Evolutionary conservation across 2,888 invertebrate genomes (phyloP), one percentile per base, ranked within the genome.

Genomic region (Exephanes ischioxanthus): DNA sequence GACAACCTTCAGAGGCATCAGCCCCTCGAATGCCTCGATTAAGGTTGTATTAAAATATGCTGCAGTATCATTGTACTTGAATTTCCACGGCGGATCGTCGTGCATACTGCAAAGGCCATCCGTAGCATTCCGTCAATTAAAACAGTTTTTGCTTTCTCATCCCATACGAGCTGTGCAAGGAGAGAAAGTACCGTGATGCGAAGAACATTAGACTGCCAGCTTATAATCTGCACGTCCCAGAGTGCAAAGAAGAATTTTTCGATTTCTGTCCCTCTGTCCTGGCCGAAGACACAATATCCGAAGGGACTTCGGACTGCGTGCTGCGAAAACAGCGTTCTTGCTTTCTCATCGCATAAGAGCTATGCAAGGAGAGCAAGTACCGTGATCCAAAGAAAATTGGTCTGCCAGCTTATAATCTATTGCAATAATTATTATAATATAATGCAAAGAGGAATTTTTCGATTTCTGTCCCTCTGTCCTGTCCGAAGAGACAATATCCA

Each of bases 1-100:
- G 45, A 73, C 22, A 45, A 66, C 67, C 30, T 30, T 61, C 30
- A 53, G 70, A 76, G 53, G 63, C 48, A 48, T 33, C 67, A 5
- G 30, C 48, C 55, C 61, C 71, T 41, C 61, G 76, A 75, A 51
- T 68, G 76, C 70, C 72, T 72, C 80, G 77, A 84, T 86, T 72
- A 80, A 48, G 77, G 61, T 26, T 68, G 16, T 26, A 70, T 58
- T 68, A 45, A 48, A 41, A 37, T 61, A 58, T 75, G 19, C 67
- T 37, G 26, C n/a, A 41, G 19, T 58, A 71, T 68, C 55, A 41
- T 58, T 30, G 37, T 16, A 41, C 30, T 16, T 14, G n/a, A 58
- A 72, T 68, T 58, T 70, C 14, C 71, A 16, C 26, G 3, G 19
- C 22, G 19, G 26, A 45, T 61, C 33, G 41, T 11, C 53, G 55